phyloP scores from a whole-genome alignment of 2,888 invertebrate genomes.

The Zaprionus obscuricornis region DNA sequence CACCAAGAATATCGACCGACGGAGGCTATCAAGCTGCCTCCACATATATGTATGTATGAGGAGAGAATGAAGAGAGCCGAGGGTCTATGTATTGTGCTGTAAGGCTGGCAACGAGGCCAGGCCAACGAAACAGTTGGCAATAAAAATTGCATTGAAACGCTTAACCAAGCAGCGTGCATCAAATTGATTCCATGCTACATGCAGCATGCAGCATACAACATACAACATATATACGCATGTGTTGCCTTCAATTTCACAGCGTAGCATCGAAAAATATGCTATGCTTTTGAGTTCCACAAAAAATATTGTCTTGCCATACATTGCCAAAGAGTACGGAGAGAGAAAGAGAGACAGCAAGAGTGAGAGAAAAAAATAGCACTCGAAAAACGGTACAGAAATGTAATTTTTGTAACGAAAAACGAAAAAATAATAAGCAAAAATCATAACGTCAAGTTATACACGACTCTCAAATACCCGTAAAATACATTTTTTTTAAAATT shows the following conservation, averaged over 20 bases:
- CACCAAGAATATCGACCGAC: slow-evolving; percentile 21
- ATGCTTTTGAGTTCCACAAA: slow-evolving; percentile 58
- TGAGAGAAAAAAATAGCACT: no score
- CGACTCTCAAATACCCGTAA: neutral
- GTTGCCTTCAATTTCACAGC: slow-evolving; percentile 17
- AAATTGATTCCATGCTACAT: slow-evolving; percentile 70
- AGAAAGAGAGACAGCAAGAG: no score
- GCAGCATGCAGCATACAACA: no score
- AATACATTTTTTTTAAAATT: neutral
- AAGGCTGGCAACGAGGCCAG: slow-evolving; percentile 21
- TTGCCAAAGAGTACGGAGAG: no score
- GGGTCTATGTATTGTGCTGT: neutral
- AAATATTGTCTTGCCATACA: slow-evolving; percentile 70
- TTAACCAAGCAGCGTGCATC: slow-evolving; percentile 76
- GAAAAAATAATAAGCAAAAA: slow-evolving; percentile 18
- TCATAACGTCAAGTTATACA: neutral
- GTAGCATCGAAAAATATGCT: slow-evolving; percentile 61
- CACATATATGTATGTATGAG: slow-evolving; percentile 3
- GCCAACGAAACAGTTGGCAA: slow-evolving; percentile 68
- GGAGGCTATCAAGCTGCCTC: no score
- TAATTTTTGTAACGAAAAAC: slow-evolving; percentile 59
- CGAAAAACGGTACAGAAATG: slow-evolving; percentile 55
- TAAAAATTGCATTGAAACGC: slow-evolving; percentile 79
- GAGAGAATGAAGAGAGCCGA: slow-evolving; percentile 37
- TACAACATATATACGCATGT: no score